phyloP scores from a whole-genome alignment of 1,140 invertebrate species.

The Leptopilina clavipes region DNA sequence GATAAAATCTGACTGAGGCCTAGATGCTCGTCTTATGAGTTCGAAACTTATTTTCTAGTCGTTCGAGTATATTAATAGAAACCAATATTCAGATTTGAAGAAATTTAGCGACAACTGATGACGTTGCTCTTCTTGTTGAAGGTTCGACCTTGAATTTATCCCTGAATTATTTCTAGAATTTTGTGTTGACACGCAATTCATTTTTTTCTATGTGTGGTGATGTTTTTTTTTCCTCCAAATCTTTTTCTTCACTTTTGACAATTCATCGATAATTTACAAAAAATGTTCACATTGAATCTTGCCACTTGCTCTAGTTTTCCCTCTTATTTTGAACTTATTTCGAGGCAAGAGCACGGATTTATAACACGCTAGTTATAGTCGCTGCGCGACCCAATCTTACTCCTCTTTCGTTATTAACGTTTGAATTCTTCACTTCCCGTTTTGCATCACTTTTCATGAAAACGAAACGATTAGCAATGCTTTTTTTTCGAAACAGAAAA shows the following conservation, averaged over 20 bases:
- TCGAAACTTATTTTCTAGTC: slow-evolving; percentile 43
- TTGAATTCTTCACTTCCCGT: slow-evolving; percentile 12
- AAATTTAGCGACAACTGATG: slow-evolving; percentile 43
- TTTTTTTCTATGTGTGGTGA: slow-evolving; percentile 23
- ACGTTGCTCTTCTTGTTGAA: slow-evolving; percentile 38
- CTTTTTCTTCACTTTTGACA: not conserved
- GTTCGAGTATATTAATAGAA: slow-evolving; percentile 55
- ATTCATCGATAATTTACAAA: not conserved
- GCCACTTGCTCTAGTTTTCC: slow-evolving; percentile 7
- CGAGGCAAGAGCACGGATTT: not conserved
- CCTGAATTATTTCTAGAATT: slow-evolving; percentile 60
- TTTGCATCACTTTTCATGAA: not conserved
- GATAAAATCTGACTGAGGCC: not conserved
- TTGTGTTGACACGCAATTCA: slow-evolving; percentile 48
- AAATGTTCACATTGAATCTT: not conserved
- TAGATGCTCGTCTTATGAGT: not conserved
- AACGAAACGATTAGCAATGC: no score
- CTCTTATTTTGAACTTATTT: not conserved
- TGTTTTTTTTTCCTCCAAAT: not conserved
- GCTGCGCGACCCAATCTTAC: slow-evolving; percentile 18
- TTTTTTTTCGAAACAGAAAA: no score
- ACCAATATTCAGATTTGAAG: slow-evolving; percentile 44
- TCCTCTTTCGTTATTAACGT: slow-evolving; percentile 21
- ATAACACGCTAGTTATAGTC: slow-evolving; percentile 24
- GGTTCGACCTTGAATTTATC: slow-evolving; percentile 58